Conservation (phyloP, 1,140 invertebrate genomes). For the Thaumetopoea pityocampa region DNA sequence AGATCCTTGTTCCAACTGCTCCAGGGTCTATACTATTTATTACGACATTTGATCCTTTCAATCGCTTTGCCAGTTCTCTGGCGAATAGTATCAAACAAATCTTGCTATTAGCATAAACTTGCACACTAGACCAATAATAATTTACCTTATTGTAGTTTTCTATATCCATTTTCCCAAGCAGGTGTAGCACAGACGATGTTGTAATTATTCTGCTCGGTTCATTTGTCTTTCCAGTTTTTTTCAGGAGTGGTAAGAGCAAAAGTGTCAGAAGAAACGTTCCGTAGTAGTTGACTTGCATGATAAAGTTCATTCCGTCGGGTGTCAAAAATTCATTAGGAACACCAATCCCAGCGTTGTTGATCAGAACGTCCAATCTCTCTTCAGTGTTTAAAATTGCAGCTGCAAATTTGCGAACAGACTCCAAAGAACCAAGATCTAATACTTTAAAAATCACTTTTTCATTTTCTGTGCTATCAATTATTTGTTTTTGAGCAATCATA, state of each 20-base stretch:
- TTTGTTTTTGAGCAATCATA: slow-evolving; percentile 40
- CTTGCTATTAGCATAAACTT: slow-evolving; percentile 81
- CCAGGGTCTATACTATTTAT: slow-evolving; percentile 78
- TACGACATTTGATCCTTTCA: slow-evolving; percentile 76
- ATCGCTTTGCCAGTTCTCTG: slow-evolving; percentile 75
- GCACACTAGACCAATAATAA: slow-evolving; percentile 72
- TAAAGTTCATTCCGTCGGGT: slow-evolving; percentile 81
- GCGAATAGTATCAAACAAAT: slow-evolving; percentile 81
- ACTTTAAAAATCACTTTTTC: slow-evolving; percentile 42
- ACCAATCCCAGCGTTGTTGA: slow-evolving; percentile 86
- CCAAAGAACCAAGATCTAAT: slow-evolving; percentile 44
- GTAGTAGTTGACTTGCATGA: slow-evolving; percentile 80
- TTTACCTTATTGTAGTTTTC: slow-evolving; percentile 79
- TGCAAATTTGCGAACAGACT: slow-evolving; percentile 41
- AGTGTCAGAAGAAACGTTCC: slow-evolving; percentile 84
- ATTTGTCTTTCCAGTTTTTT: slow-evolving; percentile 37
- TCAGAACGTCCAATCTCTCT: slow-evolving; percentile 78
- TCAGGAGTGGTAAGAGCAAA: slow-evolving; percentile 79
- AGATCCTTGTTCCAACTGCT: slow-evolving; percentile 78
- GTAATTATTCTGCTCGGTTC: slow-evolving; percentile 80
- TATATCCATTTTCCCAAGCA: slow-evolving; percentile 76
- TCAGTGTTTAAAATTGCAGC: slow-evolving; percentile 68
- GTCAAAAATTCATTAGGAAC: slow-evolving; percentile 43
- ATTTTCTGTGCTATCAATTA: slow-evolving; percentile 42
- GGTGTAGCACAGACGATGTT: slow-evolving; percentile 80